phyloP scores from a whole-genome alignment of 2,113 vertebrate species.

The Engystomops pustulosus region DNA sequence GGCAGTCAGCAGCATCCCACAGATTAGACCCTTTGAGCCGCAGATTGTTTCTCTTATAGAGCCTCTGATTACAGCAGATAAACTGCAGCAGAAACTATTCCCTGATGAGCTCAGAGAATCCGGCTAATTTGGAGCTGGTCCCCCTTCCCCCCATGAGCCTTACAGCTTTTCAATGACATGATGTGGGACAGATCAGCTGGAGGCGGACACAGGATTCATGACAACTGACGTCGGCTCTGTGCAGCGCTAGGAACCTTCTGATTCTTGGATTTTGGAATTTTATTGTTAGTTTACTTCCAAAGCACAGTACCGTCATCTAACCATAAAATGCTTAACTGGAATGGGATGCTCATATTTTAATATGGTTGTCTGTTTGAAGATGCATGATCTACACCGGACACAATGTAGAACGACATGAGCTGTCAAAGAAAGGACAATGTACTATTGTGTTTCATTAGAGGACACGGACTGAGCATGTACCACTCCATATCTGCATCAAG shows the following conservation, averaged over 20 bases:
- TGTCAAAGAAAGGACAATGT: constrained; percentile 35
- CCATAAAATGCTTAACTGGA: constrained; percentile 1
- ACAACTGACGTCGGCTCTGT: constrained; percentile 39
- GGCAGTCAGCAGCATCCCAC: constrained; percentile 69
- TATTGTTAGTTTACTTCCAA: not conserved
- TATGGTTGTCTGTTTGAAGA: constrained; percentile 21
- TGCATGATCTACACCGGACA: constrained; percentile 9
- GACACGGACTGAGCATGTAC: constrained; percentile 16
- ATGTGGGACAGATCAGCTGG: constrained; percentile 58
- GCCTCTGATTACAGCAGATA: constrained; percentile 73
- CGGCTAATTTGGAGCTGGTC: constrained; percentile 69
- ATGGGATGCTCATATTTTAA: not conserved
- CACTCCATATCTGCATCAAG: not conserved
- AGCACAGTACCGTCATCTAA: not conserved
- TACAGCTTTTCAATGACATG: constrained; percentile 58
- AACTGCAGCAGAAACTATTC: constrained; percentile 70
- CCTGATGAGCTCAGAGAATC: constrained; percentile 70
- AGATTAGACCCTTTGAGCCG: constrained; percentile 67
- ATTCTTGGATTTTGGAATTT: constrained; percentile 33
- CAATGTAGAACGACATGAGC: not conserved
- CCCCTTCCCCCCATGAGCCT: constrained; percentile 62
- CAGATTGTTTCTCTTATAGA: constrained; percentile 70
- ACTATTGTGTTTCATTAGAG: not conserved
- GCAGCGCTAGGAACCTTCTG: constrained; percentile 17
- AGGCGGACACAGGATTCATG: constrained; percentile 51